Evolutionary conservation across 2,797 vertebrate species (phyloP), one percentile per base, ranked within the genome.

Genomic region (Taenioides sp.): DNA sequence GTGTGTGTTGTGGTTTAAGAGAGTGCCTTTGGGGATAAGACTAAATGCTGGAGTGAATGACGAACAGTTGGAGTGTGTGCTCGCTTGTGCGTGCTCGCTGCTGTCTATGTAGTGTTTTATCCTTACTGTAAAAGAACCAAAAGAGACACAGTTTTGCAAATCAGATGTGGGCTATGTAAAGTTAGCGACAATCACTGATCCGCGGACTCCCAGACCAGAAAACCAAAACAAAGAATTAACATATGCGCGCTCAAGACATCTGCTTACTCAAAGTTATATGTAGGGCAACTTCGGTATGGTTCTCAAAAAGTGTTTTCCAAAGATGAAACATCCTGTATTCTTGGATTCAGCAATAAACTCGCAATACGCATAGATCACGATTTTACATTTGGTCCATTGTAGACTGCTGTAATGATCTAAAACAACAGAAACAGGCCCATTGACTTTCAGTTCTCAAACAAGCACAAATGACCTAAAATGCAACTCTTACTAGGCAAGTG

Each of bases 1-100:
- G 72, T 70, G 79, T 84, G 84, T 79, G 84, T 74, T 75, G 78
- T 80, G 82, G 80, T 87, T 90, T 87, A 88, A 92, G 88, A 83
- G 74, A 77, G 87, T 86, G 90, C 91, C 91, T 91, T 91, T 88
- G 90, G 91, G 91, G 85, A 92, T 91, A 91, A 91, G 86, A 86
- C 89, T 90, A 92, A 91, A 89, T 91, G 91, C 84, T 88, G 17
- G 90, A 88, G 88, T 87, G 91, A 87, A 85, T 87, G 87, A 86
- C 76, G 84, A 90, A 92, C 90, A 90, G 91, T 92, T 91, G 87
- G 89, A 84, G 78, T 86, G 89, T 86, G 88, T 88, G 78, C 60
- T 11, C 5, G 64, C 78, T 23, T 47, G 83, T 80, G 85, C 86
- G 85, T 67, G 55, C 74, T 60, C 65, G 28, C 69, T 28, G 70